These are phyloP conservation scores for Myanophis thanlyinensis DNA, from an alignment of 2,113 vertebrate genomes.

Conservation along the genomic window DNA sequence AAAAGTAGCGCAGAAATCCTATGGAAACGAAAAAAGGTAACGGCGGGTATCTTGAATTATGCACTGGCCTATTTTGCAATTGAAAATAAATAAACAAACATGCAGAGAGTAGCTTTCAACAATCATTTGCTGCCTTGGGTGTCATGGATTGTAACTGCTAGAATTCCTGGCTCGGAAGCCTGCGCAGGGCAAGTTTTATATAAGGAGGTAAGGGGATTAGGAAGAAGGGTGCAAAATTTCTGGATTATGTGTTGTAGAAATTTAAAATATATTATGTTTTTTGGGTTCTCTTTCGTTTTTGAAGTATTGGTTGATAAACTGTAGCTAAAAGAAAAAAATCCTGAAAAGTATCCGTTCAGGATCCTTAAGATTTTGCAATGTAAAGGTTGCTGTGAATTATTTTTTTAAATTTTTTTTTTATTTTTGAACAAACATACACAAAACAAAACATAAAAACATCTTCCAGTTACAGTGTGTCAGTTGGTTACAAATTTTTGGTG, in stretches of 20 bases:
- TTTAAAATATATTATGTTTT: background rate
- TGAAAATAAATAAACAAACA: background rate
- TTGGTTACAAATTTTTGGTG: no score
- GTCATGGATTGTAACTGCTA: background rate
- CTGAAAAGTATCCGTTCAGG: background rate
- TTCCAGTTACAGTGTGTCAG: no score
- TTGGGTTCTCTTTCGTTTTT: no score
- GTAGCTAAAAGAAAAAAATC: background rate
- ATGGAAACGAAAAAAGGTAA: slow-evolving; percentile 98
- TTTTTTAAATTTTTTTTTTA: no score
- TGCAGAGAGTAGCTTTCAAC: background rate
- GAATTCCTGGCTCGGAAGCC: background rate
- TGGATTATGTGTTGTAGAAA: background rate
- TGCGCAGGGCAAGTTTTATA: background rate
- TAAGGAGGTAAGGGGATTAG: background rate
- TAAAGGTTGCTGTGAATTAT: background rate
- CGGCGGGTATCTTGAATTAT: background rate
- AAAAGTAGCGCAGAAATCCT: slow-evolving; percentile 99
- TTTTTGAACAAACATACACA: no score
- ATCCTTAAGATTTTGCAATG: background rate
- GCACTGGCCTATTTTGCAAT: background rate
- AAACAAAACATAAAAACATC: no score
- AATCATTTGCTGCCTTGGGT: background rate
- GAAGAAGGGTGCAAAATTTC: background rate
- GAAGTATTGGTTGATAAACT: background rate